Conservation (phyloP, 2,888 invertebrate genomes). For the Acanthosepion pharaonis region DNA sequence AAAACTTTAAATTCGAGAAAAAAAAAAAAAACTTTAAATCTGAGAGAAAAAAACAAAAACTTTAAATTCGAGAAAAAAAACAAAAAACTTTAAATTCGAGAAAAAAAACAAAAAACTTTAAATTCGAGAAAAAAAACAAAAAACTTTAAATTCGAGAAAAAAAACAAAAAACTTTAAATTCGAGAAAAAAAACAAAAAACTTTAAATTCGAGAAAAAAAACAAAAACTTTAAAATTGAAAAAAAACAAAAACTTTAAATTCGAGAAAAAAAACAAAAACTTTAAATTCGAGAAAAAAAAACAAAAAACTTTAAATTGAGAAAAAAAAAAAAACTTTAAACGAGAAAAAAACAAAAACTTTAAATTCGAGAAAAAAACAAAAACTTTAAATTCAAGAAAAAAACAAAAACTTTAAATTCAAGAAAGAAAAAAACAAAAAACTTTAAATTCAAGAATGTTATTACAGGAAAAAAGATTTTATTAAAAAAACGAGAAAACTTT, state of each 20-base stretch:
- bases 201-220: neutral
- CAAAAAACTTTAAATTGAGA: neutral
- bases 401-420: neutral
- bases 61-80: neutral
- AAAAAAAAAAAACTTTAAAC: too few species aligned
- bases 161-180: neutral
- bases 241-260: neutral
- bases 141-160: neutral
- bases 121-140: neutral
- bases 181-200: neutral
- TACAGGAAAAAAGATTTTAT: neutral
- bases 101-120: neutral
- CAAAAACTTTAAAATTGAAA: too few species aligned
- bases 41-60: too few species aligned
- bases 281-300: neutral
- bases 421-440: neutral
- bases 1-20: neutral
- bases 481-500: neutral
- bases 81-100: too few species aligned
- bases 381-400: neutral
- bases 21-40: too few species aligned
- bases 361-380: neutral
- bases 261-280: neutral
- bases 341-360: neutral
- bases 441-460: neutral